phyloP scores from a whole-genome alignment of 1,140 invertebrate genomes.

The Tigriopus japonicus region DNA sequence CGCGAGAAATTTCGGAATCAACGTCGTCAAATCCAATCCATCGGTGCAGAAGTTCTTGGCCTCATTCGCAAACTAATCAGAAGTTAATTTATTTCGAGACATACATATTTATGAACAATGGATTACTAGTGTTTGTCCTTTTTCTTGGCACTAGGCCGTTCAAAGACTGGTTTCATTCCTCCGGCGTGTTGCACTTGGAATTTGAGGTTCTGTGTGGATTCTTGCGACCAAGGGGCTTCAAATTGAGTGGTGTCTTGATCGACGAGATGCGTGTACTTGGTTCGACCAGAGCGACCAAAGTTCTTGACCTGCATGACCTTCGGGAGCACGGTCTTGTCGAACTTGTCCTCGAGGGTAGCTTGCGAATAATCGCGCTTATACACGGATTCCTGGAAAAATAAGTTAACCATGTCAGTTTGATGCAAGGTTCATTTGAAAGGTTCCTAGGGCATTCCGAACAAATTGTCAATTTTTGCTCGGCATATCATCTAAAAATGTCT shows the following conservation, averaged over 20 bases:
- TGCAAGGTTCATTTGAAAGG: too few species aligned
- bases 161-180: constrained; percentile 89
- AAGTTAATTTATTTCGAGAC: too few species aligned
- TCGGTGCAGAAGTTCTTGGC: constrained; percentile 41
- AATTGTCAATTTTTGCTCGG: too few species aligned
- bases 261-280: constrained; percentile 97
- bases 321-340: constrained; percentile 93
- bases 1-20: constrained; percentile 59
- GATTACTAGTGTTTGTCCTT: constrained; percentile 10
- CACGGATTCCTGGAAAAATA: constrained; percentile 50
- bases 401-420: too few species aligned
- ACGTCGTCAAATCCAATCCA: constrained; percentile 53
- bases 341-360: constrained; percentile 94
- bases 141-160: constrained; percentile 47
- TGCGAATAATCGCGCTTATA: constrained; percentile 88
- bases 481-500: too few species aligned
- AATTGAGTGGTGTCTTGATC: constrained; percentile 98
- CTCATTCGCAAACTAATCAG: too few species aligned
- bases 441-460: too few species aligned
- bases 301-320: constrained; percentile 91
- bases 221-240: constrained; percentile 87
- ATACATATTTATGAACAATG: too few species aligned
- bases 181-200: constrained; percentile 73
- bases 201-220: constrained; percentile 69
- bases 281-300: constrained; percentile 91